Conservation (phyloP, 2,888 invertebrate species). For the Watsonalla cultraria region DNA sequence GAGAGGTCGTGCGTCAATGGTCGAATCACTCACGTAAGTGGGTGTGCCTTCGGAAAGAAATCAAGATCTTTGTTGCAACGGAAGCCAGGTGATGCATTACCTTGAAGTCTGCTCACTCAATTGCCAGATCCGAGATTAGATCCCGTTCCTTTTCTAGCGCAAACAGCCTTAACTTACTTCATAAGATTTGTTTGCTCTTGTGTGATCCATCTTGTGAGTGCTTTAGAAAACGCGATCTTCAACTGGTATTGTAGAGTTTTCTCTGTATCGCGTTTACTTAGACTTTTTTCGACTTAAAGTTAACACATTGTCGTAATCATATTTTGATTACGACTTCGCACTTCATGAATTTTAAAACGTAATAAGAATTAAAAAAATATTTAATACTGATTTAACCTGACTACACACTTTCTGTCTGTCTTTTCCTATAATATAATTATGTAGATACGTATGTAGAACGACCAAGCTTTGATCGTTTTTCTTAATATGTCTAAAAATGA, state of each 20-base stretch:
- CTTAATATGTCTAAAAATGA: no score
- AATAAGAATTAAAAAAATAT: no score
- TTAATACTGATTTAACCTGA: no score
- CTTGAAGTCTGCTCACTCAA: constrained; percentile 54
- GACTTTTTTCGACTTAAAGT: neutral
- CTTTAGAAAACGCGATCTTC: constrained; percentile 6
- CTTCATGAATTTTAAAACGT: no score
- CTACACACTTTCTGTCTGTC: no score
- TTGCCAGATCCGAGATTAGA: constrained; percentile 64
- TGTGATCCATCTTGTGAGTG: constrained; percentile 41
- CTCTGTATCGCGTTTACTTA: neutral
- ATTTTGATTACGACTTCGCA: no score
- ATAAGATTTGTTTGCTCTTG: constrained; percentile 46
- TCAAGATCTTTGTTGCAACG: constrained; percentile 72
- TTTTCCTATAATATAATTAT: no score
- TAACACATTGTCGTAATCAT: no score
- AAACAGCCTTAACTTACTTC: constrained; percentile 49
- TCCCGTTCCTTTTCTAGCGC: constrained; percentile 58
- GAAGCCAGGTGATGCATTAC: constrained; percentile 75
- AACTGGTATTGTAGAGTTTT: no score
- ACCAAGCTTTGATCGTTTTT: no score
- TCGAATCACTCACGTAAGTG: constrained; percentile 58
- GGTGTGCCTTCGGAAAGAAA: constrained; percentile 69
- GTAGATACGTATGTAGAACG: no score
- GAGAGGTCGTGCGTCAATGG: constrained; percentile 43